Conservation (phyloP, 2,888 invertebrate species). For the Steinernema carpocapsae region DNA sequence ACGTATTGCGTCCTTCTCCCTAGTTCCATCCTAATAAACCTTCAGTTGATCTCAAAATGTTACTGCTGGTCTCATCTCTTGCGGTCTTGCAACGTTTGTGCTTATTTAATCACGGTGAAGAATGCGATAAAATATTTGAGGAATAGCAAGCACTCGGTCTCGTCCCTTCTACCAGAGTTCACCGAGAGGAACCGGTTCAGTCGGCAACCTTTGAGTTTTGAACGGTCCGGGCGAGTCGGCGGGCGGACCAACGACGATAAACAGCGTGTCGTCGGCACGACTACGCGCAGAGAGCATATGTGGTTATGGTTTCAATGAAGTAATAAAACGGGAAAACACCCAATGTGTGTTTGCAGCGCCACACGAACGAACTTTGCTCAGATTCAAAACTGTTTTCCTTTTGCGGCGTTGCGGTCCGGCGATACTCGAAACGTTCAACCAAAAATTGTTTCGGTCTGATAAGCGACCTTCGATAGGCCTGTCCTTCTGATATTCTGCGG, state of each 20-base stretch:
- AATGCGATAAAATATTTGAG: constrained; percentile 28
- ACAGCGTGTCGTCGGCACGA: not conserved
- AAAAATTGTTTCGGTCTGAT: no score
- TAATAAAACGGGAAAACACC: not conserved
- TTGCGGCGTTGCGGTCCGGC: no score
- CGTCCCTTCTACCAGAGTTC: not conserved
- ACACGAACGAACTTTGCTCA: no score
- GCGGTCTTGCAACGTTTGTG: not conserved
- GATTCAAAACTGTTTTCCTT: no score
- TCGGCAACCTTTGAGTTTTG: constrained; percentile 14
- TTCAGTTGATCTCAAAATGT: constrained; percentile 24
- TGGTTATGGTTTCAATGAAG: constrained; percentile 28
- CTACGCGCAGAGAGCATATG: not conserved
- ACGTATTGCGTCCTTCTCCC: not conserved
- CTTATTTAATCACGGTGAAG: not conserved
- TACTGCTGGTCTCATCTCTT: constrained; percentile 16
- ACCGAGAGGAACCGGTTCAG: not conserved
- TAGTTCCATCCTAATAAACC: constrained; percentile 29
- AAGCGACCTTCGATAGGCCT: no score
- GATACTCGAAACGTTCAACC: no score
- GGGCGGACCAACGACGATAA: not conserved
- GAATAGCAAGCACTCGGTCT: not conserved
- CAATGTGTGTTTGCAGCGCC: no score
- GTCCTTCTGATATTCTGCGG: no score
- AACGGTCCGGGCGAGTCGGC: not conserved